These are phyloP conservation scores for Loripinus fragilis DNA, from an alignment of 2,888 invertebrate genomes.

Conservation along the genomic window DNA sequence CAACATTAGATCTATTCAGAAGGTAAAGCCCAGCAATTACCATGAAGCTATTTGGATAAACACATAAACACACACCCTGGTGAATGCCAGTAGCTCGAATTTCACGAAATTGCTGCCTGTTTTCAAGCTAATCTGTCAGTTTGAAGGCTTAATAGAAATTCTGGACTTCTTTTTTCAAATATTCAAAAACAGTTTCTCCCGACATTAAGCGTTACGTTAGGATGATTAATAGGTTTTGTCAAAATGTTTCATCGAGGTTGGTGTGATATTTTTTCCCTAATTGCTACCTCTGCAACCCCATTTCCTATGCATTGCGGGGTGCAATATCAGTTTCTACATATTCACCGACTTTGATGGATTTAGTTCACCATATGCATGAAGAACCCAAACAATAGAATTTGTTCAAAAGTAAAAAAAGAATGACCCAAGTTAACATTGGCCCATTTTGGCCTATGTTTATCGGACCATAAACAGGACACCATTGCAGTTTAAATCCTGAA, in stretches of 20 bases:
- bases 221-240: slow-evolving; percentile 17
- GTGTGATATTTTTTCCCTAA: slow-evolving; percentile 14
- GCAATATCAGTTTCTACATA: background rate
- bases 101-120: slow-evolving; percentile 12
- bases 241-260: slow-evolving; percentile 8
- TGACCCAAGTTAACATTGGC: too few species aligned
- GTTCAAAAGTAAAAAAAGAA: too few species aligned
- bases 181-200: slow-evolving; percentile 3
- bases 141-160: slow-evolving; percentile 15
- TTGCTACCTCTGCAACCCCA: background rate
- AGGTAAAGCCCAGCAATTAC: background rate
- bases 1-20: slow-evolving; percentile 8
- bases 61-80: background rate
- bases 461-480: too few species aligned
- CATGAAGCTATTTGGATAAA: slow-evolving; percentile 4
- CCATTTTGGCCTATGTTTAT: too few species aligned
- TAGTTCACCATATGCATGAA: background rate
- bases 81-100: slow-evolving; percentile 10
- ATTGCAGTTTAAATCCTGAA: too few species aligned
- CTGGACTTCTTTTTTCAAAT: slow-evolving; percentile 1
- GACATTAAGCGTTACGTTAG: slow-evolving; percentile 11
- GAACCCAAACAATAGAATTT: too few species aligned
- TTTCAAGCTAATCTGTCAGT: slow-evolving; percentile 7
- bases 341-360: slow-evolving; percentile 9
- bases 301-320: slow-evolving; percentile 14